phyloP scores from a whole-genome alignment of 1,140 invertebrate genomes.

The Ceratoteleas bidentatus region DNA sequence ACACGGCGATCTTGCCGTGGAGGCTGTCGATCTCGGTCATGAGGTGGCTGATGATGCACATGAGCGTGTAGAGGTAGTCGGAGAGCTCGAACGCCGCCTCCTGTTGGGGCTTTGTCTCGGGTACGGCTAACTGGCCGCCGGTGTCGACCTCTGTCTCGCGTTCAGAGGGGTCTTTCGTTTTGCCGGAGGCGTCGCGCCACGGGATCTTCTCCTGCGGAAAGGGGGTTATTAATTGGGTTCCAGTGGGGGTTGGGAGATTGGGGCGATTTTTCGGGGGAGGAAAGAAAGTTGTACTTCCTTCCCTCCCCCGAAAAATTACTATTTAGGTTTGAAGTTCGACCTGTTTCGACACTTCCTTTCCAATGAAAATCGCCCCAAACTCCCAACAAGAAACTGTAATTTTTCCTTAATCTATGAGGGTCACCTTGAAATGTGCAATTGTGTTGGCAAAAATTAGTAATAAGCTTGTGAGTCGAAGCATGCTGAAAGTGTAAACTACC shows the following conservation, averaged over 20 bases:
- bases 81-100: conserved; percentile 88
- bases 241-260: background rate
- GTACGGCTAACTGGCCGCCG: conserved; percentile 53
- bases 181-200: conserved; percentile 78
- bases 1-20: conserved; percentile 84
- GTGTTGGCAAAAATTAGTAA: too few species aligned
- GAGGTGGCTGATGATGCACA: conserved; percentile 91
- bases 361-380: too few species aligned
- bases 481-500: too few species aligned
- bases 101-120: conserved; percentile 83
- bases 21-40: conserved; percentile 91
- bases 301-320: too few species aligned
- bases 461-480: too few species aligned
- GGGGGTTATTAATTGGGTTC: background rate
- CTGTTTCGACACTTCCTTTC: too few species aligned
- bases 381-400: too few species aligned
- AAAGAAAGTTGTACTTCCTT: too few species aligned
- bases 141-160: conserved; percentile 37
- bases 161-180: conserved; percentile 44
- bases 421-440: too few species aligned
- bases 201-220: conserved; percentile 80
- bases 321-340: too few species aligned
- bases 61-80: conserved; percentile 90
- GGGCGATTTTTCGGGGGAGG: too few species aligned
- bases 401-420: too few species aligned